Conservation (phyloP, 2,113 vertebrate species). For the Amia ocellicauda region DNA sequence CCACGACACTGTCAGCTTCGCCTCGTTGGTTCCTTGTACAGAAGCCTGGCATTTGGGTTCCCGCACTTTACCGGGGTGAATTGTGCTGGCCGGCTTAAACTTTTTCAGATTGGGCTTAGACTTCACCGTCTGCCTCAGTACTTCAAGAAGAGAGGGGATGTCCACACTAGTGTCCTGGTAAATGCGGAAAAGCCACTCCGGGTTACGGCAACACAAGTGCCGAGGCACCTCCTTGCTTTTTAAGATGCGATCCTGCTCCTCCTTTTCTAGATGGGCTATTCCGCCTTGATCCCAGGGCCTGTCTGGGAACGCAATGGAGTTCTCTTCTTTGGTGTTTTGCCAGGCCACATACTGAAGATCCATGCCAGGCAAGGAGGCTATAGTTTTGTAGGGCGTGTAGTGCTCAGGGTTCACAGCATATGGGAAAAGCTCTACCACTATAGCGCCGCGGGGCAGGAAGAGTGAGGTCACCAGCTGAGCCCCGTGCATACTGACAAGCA, state of each 20-base stretch:
- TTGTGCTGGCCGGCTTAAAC: conserved; percentile 63
- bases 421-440: conserved; percentile 88
- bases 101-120: conserved; percentile 68
- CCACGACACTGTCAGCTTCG: conserved; percentile 88
- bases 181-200: conserved; percentile 95
- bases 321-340: conserved; percentile 78
- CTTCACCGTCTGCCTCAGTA: conserved; percentile 75
- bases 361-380: conserved; percentile 88
- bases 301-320: conserved; percentile 79
- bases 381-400: conserved; percentile 92
- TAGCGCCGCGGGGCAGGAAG: conserved; percentile 86
- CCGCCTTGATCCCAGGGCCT: conserved; percentile 94
- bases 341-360: conserved; percentile 91
- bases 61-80: conserved; percentile 90
- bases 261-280: conserved; percentile 80
- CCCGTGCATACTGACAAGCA: conserved; percentile 95
- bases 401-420: conserved; percentile 94
- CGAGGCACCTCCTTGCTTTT: conserved; percentile 83
- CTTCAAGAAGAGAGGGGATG: conserved; percentile 76
- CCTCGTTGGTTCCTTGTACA: conserved; percentile 79
- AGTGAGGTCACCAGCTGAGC: conserved; percentile 88
- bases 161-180: conserved; percentile 95
- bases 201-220: conserved; percentile 92
- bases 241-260: conserved; percentile 82
- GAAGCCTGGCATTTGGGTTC: conserved; percentile 85